Conservation (phyloP, 1,140 invertebrate species). For the Drosophila kanapiae region DNA sequence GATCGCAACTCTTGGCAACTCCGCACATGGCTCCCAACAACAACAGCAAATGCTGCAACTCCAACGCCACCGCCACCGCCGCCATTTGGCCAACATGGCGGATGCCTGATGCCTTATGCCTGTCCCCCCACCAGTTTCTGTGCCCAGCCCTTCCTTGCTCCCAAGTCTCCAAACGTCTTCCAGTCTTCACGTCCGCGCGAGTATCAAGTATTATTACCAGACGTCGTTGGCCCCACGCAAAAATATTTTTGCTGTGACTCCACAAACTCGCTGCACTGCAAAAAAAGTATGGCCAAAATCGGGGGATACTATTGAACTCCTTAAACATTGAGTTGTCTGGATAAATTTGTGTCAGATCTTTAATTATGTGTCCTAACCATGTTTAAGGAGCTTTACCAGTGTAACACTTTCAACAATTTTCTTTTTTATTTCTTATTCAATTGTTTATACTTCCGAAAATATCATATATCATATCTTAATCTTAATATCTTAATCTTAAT, state of each 20-base stretch:
- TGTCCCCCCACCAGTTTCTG: neutral
- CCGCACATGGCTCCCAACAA: constrained; percentile 40
- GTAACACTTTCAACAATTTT: no score
- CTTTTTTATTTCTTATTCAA: no score
- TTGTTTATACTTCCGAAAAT: no score
- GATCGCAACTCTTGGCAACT: constrained; percentile 50
- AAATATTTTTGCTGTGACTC: constrained; percentile 70
- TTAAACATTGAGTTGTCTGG: neutral
- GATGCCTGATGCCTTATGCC: constrained; percentile 19
- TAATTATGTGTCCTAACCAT: no score
- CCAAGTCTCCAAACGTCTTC: constrained; percentile 12
- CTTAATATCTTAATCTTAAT: no score
- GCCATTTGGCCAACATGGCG: constrained; percentile 70
- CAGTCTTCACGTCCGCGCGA: constrained; percentile 21
- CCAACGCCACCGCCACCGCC: constrained; percentile 20
- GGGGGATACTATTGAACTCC: no score
- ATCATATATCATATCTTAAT: no score
- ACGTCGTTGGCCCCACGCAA: constrained; percentile 66
- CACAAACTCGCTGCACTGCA: constrained; percentile 22
- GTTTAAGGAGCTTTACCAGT: no score
- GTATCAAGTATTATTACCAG: constrained; percentile 40
- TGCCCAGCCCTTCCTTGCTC: constrained; percentile 6
- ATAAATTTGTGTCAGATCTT: no score
- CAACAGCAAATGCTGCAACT: constrained; percentile 26
- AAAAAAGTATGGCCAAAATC: neutral